Conservation (phyloP, 2,888 invertebrate genomes). For the Diaperis boleti region DNA sequence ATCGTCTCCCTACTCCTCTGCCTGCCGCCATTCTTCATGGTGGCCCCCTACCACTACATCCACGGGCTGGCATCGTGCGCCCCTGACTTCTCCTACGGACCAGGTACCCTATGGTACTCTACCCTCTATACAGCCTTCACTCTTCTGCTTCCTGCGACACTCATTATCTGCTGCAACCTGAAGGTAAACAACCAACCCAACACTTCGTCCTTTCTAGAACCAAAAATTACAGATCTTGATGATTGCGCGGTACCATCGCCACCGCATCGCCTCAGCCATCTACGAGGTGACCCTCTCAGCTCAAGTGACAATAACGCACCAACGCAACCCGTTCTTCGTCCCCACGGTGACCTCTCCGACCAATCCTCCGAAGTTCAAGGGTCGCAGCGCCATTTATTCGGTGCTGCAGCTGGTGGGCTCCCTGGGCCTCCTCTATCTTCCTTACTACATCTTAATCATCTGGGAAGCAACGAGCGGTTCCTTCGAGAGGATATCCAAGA, state of each 20-base stretch:
- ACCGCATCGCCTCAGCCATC: constrained; percentile 86
- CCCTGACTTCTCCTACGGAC: constrained; percentile 75
- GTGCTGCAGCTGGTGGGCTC: constrained; percentile 81
- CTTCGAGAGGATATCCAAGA: constrained; percentile 50
- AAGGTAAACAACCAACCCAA: constrained; percentile 67
- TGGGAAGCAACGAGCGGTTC: constrained; percentile 71
- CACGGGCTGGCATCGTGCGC: constrained; percentile 75
- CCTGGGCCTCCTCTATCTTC: constrained; percentile 78
- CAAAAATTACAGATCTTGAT: constrained; percentile 71
- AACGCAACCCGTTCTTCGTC: constrained; percentile 82
- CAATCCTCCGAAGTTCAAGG: constrained; percentile 67
- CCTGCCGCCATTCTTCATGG: constrained; percentile 74
- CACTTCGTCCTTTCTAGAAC: background rate
- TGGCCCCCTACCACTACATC: constrained; percentile 71
- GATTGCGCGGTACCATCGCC: constrained; percentile 80
- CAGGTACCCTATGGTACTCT: constrained; percentile 75
- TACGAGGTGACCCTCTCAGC: constrained; percentile 87
- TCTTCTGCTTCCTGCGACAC: constrained; percentile 74
- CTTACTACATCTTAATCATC: constrained; percentile 78
- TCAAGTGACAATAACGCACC: constrained; percentile 86
- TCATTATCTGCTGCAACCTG: constrained; percentile 79
- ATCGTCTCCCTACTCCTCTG: constrained; percentile 73
- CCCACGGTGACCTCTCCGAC: constrained; percentile 74
- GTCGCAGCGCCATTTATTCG: constrained; percentile 74
- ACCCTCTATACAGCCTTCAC: constrained; percentile 75